Evolutionary conservation across 2,113 vertebrate genomes (phyloP).

Genomic region (Podiceps cristatus): DNA sequence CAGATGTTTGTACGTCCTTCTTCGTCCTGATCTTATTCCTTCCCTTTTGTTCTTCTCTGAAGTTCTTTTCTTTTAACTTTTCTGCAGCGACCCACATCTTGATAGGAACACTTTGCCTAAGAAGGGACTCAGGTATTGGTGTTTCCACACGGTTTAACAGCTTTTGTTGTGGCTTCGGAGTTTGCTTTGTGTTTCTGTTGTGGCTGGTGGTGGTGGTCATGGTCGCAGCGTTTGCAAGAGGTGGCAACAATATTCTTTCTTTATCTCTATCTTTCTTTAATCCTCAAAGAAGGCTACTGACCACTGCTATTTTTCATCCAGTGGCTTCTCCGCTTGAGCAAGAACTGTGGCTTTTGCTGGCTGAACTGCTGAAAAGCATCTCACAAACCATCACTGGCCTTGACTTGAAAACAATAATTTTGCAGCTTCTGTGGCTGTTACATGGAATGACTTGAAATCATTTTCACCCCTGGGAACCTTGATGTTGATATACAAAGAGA

Average conservation of each 20-base stretch:
- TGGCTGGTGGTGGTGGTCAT: slow-evolving; percentile 59
- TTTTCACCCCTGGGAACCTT: not conserved
- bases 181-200: slow-evolving; percentile 71
- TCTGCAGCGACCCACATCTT: slow-evolving; percentile 92
- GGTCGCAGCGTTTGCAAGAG: slow-evolving; percentile 64
- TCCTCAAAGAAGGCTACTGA: not conserved
- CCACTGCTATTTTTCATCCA: slow-evolving; percentile 20
- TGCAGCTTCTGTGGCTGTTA: slow-evolving; percentile 4
- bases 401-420: not conserved
- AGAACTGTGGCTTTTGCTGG: slow-evolving; percentile 59
- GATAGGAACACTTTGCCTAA: slow-evolving; percentile 99
- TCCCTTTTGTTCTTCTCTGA: slow-evolving; percentile 76
- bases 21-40: slow-evolving; percentile 7
- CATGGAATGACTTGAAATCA: not conserved
- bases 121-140: slow-evolving; percentile 96
- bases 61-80: slow-evolving; percentile 88
- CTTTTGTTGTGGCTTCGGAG: slow-evolving; percentile 74
- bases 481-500: not conserved
- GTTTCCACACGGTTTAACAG: slow-evolving; percentile 69
- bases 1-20: slow-evolving; percentile 8
- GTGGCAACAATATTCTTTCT: not conserved
- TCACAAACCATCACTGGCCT: not conserved
- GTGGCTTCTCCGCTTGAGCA: slow-evolving; percentile 68
- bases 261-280: too few relatives aligned
- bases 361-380: slow-evolving; percentile 39